Evolutionary conservation across 2,888 invertebrate genomes (phyloP).

Genomic region (Cylindroiulus punctatus): DNA sequence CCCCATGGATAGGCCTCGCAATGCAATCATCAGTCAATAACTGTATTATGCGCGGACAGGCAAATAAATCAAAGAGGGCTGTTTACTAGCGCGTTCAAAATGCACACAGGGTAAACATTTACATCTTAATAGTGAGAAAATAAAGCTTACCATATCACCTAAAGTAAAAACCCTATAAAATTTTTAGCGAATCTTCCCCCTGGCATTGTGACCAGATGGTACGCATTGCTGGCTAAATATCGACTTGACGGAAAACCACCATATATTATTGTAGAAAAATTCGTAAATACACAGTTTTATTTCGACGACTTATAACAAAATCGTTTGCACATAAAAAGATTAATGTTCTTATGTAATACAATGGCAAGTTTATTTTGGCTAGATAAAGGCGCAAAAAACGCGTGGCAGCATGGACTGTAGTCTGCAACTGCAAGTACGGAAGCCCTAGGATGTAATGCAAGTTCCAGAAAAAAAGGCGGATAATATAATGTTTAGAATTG

Average conservation of each 20-base stretch:
- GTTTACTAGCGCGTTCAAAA: not conserved
- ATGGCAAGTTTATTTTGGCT: not conserved
- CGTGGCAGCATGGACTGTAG: too few relatives aligned
- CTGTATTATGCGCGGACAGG: not conserved
- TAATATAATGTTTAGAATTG: too few relatives aligned
- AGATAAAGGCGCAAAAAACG: not conserved
- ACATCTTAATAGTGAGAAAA: not conserved
- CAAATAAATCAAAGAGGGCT: not conserved
- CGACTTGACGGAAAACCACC: too few relatives aligned
- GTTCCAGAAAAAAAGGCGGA: too few relatives aligned
- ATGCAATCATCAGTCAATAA: not conserved
- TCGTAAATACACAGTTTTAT: too few relatives aligned
- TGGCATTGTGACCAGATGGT: conserved; percentile 21
- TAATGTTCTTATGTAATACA: not conserved
- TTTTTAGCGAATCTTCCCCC: conserved; percentile 37
- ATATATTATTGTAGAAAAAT: too few relatives aligned
- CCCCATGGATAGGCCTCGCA: not conserved
- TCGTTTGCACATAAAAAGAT: too few relatives aligned
- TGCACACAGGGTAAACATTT: not conserved
- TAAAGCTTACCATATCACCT: conserved; percentile 37
- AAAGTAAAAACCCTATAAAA: conserved; percentile 14
- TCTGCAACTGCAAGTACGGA: too few relatives aligned
- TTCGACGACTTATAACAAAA: too few relatives aligned
- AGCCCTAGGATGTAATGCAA: too few relatives aligned
- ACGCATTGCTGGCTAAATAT: too few relatives aligned